Evolutionary conservation across 2,888 invertebrate genomes (phyloP).

Genomic region (Nycteola revayana): DNA sequence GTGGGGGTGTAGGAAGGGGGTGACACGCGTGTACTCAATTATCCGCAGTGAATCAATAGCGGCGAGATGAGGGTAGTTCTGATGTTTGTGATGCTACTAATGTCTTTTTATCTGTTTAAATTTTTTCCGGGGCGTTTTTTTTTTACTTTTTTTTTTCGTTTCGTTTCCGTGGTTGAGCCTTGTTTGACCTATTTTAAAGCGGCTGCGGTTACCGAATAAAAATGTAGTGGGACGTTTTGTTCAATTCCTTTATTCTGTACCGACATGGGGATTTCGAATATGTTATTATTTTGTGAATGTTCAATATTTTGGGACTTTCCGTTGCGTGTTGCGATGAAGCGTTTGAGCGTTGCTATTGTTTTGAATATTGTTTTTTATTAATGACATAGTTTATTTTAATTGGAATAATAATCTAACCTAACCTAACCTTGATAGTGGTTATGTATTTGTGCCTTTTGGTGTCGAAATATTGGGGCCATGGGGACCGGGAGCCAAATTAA

Average conservation of each 20-base stretch:
- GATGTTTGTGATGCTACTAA: constrained; percentile 64
- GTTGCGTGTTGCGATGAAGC: no score
- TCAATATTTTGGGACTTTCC: no score
- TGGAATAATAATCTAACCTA: no score
- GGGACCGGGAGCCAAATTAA: no score
- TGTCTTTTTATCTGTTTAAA: constrained; percentile 66
- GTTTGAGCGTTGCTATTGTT: no score
- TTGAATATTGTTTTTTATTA: no score
- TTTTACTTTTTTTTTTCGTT: constrained; percentile 12
- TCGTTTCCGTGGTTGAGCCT: constrained; percentile 11
- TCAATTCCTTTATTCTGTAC: no score
- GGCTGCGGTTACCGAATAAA: constrained; percentile 26
- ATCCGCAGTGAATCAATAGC: constrained; percentile 82
- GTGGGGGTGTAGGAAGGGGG: constrained; percentile 38
- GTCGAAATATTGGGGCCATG: no score
- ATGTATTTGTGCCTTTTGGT: no score
- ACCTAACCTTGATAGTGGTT: no score
- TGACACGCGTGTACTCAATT: constrained; percentile 81
- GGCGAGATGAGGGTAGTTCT: constrained; percentile 79
- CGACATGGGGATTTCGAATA: constrained; percentile 15
- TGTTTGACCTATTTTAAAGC: constrained; percentile 39
- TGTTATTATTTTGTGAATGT: background rate
- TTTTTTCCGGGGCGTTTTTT: constrained; percentile 39
- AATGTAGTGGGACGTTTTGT: constrained; percentile 16
- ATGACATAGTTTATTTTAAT: no score